Evolutionary conservation across 2,113 vertebrate genomes (phyloP), one percentile per base, ranked within the genome.

Genomic region (Saguinus midas): DNA sequence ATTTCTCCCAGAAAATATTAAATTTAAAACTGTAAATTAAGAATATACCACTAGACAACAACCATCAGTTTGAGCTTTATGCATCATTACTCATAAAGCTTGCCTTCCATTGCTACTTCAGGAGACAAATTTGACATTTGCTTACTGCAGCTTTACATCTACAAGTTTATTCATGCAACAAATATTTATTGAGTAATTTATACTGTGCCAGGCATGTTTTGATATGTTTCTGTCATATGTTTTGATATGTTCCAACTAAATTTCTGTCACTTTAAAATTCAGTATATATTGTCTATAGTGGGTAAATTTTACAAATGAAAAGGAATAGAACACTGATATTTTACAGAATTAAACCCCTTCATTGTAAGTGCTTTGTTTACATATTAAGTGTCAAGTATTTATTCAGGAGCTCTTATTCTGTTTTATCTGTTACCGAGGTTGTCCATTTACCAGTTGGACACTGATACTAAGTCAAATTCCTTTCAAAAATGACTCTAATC

Each of bases 121-220:
- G 43, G 50, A 94, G 70, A 90, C 79, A 96, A 52, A 87, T 43
- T 85, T 94, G 85, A 76, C 64, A 55, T 85, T 81, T 97, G 79
- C 72, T 92, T 87, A 79, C 61, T 94, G 81, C 52, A 80, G 57
- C 93, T 96, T 95, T 90, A 96, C 40, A 88, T 89, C 48, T 88
- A 90, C 35, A 95, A 35, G 20, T 97, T 85, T 81, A 45, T 81
- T 96, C 55, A 37, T 78, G 37, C 32, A 86, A 78, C 86, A 96
- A 57, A 61, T 95, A 97, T 97, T 96, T 97, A 92, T 75, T 97
- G 73, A 96, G n/a, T 96, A 80, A 73, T 76, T 90, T 95, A 78
- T 61, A 87, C 76, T 88, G n/a, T 94, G n/a, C 66, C 82, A 80
- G 48, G 58, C 45, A 50, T 94, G 75, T 76, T 79, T 87, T 92